A percentile compares a stretch with the other conserved stretches of the same genome.
phyloP scores from a whole-genome alignment of 1,140 invertebrate species.

The Microplitis mediator region DNA sequence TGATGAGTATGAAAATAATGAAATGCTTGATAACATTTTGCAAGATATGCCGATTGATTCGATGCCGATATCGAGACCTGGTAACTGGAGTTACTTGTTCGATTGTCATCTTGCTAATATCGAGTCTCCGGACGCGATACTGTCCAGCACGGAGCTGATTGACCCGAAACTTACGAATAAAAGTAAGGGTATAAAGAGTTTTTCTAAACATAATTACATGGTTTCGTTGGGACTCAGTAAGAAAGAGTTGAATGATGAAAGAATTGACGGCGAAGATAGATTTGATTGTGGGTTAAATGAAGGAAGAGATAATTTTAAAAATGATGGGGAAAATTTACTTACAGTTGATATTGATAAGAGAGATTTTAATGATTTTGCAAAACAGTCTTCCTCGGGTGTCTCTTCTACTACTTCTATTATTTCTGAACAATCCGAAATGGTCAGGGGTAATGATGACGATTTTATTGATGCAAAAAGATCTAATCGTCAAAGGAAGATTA shows the following conservation, averaged over 20 bases:
- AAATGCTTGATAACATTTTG: constrained; percentile 35
- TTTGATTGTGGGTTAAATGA: too few relatives aligned
- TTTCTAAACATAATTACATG: not conserved
- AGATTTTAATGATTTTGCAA: not conserved
- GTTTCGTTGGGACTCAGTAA: not conserved
- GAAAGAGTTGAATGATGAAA: not conserved
- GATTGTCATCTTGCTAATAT: constrained; percentile 20
- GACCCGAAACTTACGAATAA: not conserved
- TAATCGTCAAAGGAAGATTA: not conserved
- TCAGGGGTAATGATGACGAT: not conserved
- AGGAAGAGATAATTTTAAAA: too few relatives aligned
- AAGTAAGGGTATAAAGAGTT: not conserved
- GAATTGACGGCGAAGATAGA: too few relatives aligned
- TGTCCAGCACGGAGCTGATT: not conserved
- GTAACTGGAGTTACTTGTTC: constrained; percentile 30
- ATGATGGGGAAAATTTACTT: too few relatives aligned
- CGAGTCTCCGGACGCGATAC: not conserved
- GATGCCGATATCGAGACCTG: not conserved
- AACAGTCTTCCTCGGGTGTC: constrained; percentile 4
- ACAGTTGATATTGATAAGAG: not conserved
- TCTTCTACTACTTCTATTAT: constrained; percentile 20
- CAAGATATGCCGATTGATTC: constrained; percentile 34
- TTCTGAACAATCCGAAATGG: not conserved
- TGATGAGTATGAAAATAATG: constrained; percentile 38
- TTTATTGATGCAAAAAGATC: not conserved